phyloP scores from a whole-genome alignment of 1,140 invertebrate genomes.

The Luehdorfia chinensis region DNA sequence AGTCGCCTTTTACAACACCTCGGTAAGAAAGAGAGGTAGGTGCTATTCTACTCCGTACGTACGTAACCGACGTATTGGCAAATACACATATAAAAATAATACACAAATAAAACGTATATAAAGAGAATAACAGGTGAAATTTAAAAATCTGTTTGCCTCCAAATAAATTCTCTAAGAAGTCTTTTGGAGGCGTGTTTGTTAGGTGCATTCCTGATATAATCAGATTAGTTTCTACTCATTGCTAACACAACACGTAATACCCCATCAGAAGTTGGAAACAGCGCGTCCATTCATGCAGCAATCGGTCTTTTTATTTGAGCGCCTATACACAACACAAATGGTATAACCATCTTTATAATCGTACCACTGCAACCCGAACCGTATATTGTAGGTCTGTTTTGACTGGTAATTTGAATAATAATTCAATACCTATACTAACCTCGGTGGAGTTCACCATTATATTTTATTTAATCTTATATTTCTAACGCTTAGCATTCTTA shows the following conservation, averaged over 20 bases:
- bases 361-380: slow-evolving; percentile 32
- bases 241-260: slow-evolving; percentile 38
- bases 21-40: too few relatives aligned
- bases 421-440: slow-evolving; percentile 17
- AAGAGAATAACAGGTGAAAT: too few relatives aligned
- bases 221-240: too few relatives aligned
- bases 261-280: slow-evolving; percentile 39
- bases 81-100: too few relatives aligned
- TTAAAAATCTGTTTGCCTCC: too few relatives aligned
- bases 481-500: not conserved
- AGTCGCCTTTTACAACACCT: too few relatives aligned
- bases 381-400: slow-evolving; percentile 35
- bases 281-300: slow-evolving; percentile 58
- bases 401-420: slow-evolving; percentile 16
- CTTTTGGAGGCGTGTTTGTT: too few relatives aligned
- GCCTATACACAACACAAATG: slow-evolving; percentile 29
- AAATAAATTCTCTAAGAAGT: too few relatives aligned
- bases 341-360: slow-evolving; percentile 26
- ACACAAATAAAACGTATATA: too few relatives aligned
- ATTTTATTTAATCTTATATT: slow-evolving; percentile 7
- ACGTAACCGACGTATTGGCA: too few relatives aligned
- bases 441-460: not conserved
- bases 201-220: too few relatives aligned
- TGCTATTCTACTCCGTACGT: too few relatives aligned
- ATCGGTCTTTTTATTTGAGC: slow-evolving; percentile 53